Conservation (phyloP, 53 echinoderm and acorn worm genomes). For the Mesocentrotus franciscanus region DNA sequence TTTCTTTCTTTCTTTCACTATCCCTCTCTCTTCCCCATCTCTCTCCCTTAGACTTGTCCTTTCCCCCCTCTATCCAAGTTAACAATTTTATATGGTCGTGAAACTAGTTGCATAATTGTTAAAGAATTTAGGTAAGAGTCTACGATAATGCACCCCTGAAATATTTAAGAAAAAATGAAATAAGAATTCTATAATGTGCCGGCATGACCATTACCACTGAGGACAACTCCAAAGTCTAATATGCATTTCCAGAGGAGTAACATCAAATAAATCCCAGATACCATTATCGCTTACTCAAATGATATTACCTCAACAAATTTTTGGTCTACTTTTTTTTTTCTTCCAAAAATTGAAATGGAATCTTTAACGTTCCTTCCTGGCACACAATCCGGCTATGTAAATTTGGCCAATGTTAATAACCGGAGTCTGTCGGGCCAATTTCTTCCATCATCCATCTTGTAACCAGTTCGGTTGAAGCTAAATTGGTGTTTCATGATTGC, state of each 20-base stretch:
- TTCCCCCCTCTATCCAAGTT: not conserved
- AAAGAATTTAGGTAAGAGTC: not conserved
- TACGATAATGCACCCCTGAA: no score
- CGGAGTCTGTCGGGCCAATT: constrained; percentile 21
- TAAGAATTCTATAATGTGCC: not conserved
- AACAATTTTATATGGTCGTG: not conserved
- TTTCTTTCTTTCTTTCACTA: not conserved
- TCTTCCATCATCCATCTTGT: constrained; percentile 40
- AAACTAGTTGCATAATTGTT: not conserved
- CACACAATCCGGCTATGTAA: not conserved
- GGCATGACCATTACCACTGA: not conserved
- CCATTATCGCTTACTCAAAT: not conserved
- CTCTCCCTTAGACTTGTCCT: not conserved
- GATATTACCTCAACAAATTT: not conserved
- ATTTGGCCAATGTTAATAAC: constrained; percentile 43
- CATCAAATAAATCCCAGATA: not conserved
- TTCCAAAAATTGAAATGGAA: not conserved
- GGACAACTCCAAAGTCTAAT: not conserved
- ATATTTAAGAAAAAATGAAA: no score
- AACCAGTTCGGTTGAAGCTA: not conserved
- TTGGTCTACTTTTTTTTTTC: not conserved
- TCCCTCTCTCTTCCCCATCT: not conserved
- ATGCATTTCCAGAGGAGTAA: not conserved
- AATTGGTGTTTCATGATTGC: constrained; percentile 50
- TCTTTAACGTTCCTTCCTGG: not conserved